These are phyloP conservation scores for Notolabrus celidotus DNA, from an alignment of 2,797 vertebrate genomes.

Conservation along the genomic window DNA sequence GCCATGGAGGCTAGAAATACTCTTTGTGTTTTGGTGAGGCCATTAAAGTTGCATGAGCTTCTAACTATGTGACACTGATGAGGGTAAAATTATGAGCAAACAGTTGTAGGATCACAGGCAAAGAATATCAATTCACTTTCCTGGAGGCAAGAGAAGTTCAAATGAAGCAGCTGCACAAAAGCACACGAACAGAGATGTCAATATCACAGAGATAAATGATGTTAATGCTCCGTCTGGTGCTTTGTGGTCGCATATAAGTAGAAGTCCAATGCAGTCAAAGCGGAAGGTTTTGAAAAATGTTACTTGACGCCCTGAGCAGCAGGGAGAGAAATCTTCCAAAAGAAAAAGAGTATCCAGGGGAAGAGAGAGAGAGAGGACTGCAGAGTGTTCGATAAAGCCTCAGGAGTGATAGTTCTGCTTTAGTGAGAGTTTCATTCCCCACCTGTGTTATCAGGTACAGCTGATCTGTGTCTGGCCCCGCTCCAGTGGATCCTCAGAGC, in stretches of 20 bases:
- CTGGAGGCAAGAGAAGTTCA: neutral
- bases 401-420: conserved; percentile 11
- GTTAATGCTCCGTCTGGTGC: conserved; percentile 6
- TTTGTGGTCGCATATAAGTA: neutral
- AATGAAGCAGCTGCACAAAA: conserved; percentile 17
- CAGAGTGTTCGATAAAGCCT: conserved; percentile 28
- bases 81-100: conserved; percentile 36
- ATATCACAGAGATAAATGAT: neutral
- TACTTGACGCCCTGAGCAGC: neutral
- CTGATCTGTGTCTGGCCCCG: conserved; percentile 30
- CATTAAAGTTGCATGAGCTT: conserved; percentile 56
- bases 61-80: conserved; percentile 59
- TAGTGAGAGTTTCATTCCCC: conserved; percentile 22
- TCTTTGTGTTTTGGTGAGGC: conserved; percentile 22
- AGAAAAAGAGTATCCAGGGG: neutral
- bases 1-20: conserved; percentile 37
- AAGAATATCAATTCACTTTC: conserved; percentile 27
- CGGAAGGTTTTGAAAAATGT: conserved; percentile 2
- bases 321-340: conserved; percentile 9
- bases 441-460: conserved; percentile 17
- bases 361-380: conserved; percentile 1
- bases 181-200: conserved; percentile 9
- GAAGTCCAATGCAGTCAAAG: neutral
- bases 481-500: conserved; percentile 11
- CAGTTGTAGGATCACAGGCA: conserved; percentile 25